phyloP scores from a whole-genome alignment of 2,113 vertebrate species.

The Sisor rabdophorus region DNA sequence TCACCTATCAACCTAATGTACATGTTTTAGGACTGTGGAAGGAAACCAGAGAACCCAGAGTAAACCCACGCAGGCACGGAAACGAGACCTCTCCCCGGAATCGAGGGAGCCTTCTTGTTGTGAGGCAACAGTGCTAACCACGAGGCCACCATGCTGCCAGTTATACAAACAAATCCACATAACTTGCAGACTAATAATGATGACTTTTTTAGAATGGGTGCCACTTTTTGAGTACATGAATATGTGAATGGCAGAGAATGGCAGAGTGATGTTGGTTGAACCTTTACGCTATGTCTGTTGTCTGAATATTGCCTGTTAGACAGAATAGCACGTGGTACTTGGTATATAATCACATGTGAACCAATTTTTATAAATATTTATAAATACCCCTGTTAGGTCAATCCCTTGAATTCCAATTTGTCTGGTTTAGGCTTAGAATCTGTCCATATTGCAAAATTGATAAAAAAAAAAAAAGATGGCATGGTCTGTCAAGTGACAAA shows the following conservation, averaged over 20 bases:
- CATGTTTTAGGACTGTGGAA: too few relatives aligned
- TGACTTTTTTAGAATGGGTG: not conserved
- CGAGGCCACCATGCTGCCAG: too few relatives aligned
- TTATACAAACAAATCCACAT: not conserved
- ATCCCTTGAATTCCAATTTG: not conserved
- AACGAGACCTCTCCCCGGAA: too few relatives aligned
- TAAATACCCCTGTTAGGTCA: too few relatives aligned
- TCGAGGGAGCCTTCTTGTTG: too few relatives aligned
- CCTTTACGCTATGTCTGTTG: not conserved
- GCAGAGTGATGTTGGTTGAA: not conserved
- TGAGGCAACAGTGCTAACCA: too few relatives aligned
- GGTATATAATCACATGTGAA: not conserved
- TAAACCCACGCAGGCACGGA: too few relatives aligned
- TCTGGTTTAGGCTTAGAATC: not conserved
- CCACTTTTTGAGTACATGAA: not conserved
- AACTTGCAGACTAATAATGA: not conserved
- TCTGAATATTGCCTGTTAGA: not conserved
- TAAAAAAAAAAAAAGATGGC: not conserved
- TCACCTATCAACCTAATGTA: too few relatives aligned
- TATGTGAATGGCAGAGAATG: not conserved
- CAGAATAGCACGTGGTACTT: conserved; percentile 2
- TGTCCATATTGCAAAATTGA: conserved; percentile 1
- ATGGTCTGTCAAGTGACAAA: conserved; percentile 19
- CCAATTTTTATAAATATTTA: too few relatives aligned
- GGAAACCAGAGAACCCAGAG: too few relatives aligned